A percentile compares a stretch with the other conserved stretches of the same genome.
Evolutionary conservation across 2,888 invertebrate species (phyloP).

Genomic region (Cheilosia scutellata): DNA sequence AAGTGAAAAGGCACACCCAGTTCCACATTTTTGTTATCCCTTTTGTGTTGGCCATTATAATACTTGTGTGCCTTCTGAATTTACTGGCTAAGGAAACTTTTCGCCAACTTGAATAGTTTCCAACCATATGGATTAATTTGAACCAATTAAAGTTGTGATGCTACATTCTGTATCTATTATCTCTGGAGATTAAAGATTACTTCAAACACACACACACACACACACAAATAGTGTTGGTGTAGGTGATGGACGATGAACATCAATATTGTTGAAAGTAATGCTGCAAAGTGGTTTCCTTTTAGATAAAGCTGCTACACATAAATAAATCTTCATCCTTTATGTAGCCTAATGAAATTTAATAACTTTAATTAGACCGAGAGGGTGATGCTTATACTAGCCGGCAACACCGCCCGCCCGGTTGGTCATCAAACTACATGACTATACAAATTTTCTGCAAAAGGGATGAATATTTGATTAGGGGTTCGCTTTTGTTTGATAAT

Average conservation of each 20-base stretch:
- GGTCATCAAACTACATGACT: neutral
- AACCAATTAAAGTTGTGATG: slow-evolving; percentile 53
- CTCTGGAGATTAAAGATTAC: slow-evolving; percentile 25
- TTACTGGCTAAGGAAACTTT: slow-evolving; percentile 18
- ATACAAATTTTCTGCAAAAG: slow-evolving; percentile 19
- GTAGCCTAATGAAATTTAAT: slow-evolving; percentile 60
- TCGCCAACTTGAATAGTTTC: slow-evolving; percentile 35
- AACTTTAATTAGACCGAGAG: slow-evolving; percentile 59
- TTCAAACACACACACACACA: neutral
- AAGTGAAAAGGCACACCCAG: slow-evolving; percentile 21
- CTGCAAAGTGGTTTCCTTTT: slow-evolving; percentile 1
- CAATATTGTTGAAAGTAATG: slow-evolving; percentile 38
- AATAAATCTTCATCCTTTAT: slow-evolving; percentile 38
- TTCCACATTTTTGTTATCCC: slow-evolving; percentile 16
- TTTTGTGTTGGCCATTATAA: slow-evolving; percentile 41
- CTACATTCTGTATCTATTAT: slow-evolving; percentile 6
- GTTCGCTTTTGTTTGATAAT: slow-evolving; percentile 62
- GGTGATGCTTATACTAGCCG: slow-evolving; percentile 24
- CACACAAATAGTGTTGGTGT: neutral
- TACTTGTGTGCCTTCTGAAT: slow-evolving; percentile 33
- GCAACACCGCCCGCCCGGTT: neutral
- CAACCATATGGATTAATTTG: slow-evolving; percentile 50
- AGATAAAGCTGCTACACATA: neutral
- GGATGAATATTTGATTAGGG: slow-evolving; percentile 70
- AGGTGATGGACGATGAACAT: slow-evolving; percentile 18